Percentiles rank a stretch among this genome's conserved stretches.
These are phyloP conservation scores for Geopemphigus sp. DNA, from an alignment of 1,140 invertebrate species.

Conservation along the genomic window DNA sequence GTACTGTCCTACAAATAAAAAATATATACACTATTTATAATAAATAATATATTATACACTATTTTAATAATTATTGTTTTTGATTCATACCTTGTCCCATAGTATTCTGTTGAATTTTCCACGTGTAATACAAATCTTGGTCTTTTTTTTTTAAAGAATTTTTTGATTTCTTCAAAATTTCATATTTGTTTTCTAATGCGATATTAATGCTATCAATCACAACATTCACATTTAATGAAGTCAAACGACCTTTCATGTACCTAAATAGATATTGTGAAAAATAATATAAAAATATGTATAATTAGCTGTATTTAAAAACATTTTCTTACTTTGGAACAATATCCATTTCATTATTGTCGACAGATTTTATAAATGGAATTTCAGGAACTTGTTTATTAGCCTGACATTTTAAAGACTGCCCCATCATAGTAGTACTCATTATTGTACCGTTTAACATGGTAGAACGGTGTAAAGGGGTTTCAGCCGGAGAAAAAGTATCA, in stretches of 20 bases:
- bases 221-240: constrained; percentile 38
- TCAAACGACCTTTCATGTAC: constrained; percentile 44
- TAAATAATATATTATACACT: background rate
- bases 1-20: constrained; percentile 22
- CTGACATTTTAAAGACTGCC: constrained; percentile 24
- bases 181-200: constrained; percentile 48
- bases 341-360: constrained; percentile 36
- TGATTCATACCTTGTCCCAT: constrained; percentile 29
- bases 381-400: constrained; percentile 12
- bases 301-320: background rate
- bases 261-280: background rate
- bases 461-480: background rate
- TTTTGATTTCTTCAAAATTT: constrained; percentile 25
- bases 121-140: constrained; percentile 23
- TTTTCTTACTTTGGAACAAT: constrained; percentile 35
- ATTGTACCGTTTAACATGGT: background rate
- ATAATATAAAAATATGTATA: constrained; percentile 1
- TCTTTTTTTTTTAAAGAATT: constrained; percentile 42
- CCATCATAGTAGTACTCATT: constrained; percentile 20
- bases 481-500: constrained; percentile 1
- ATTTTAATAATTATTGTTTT: background rate
- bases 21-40: no score
- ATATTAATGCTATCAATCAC: constrained; percentile 41
- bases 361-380: constrained; percentile 20
- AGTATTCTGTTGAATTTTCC: constrained; percentile 45